phyloP scores from a whole-genome alignment of 2,888 invertebrate species.

The Tetragonula carbonaria region DNA sequence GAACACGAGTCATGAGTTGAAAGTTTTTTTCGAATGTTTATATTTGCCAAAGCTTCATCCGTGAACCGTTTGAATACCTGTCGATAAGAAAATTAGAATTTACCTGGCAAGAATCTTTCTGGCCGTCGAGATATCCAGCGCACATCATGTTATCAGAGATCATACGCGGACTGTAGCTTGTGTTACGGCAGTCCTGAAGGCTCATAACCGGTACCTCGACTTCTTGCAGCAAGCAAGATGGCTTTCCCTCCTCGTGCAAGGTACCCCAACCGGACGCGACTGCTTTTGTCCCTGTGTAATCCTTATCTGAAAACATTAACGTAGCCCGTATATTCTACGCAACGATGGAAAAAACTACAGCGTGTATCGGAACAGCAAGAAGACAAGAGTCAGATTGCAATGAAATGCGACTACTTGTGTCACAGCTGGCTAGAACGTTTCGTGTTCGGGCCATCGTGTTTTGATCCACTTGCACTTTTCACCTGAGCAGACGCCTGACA shows the following conservation, averaged over 20 bases:
- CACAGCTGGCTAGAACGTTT: not conserved
- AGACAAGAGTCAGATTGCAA: not conserved
- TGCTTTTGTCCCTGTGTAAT: constrained; percentile 90
- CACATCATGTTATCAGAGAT: constrained; percentile 96
- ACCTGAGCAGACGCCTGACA: constrained; percentile 4
- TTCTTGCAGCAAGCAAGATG: constrained; percentile 92
- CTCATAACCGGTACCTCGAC: constrained; percentile 90
- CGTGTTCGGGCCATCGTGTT: not conserved
- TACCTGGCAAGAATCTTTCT: constrained; percentile 94
- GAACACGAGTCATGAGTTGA: too few relatives aligned
- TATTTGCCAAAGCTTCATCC: not conserved
- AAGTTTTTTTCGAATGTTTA: too few relatives aligned
- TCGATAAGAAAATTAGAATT: constrained; percentile 52
- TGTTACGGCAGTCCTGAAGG: constrained; percentile 84
- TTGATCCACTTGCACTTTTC: constrained; percentile 42
- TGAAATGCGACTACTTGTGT: not conserved
- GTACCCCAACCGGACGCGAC: constrained; percentile 96
- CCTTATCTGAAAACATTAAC: constrained; percentile 85
- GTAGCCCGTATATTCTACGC: constrained; percentile 29
- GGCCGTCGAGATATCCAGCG: constrained; percentile 91
- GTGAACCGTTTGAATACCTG: not conserved
- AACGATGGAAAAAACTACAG: not conserved
- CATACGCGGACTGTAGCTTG: constrained; percentile 93
- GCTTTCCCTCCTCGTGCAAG: constrained; percentile 92
- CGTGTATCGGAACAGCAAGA: not conserved